Evolutionary conservation across 2,888 invertebrate species (phyloP).

Genomic region (Ctena decussata): DNA sequence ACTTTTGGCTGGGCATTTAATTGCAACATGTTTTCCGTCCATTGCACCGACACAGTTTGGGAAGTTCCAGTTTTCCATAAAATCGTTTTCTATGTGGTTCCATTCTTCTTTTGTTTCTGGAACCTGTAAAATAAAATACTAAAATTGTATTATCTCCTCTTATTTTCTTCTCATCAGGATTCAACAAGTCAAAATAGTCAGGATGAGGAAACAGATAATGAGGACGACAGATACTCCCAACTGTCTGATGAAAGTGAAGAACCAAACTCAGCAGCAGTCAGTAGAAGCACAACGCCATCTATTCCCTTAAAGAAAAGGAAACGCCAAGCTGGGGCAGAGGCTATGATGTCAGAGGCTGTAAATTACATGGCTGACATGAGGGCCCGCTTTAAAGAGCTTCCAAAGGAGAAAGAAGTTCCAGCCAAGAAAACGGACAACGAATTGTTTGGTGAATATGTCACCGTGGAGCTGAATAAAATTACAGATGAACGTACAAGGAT

Average conservation of each 20-base stretch:
- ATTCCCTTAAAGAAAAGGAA: neutral
- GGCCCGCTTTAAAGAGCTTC: neutral
- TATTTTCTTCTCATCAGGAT: neutral
- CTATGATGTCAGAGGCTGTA: conserved; percentile 3
- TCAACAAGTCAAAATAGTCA: neutral
- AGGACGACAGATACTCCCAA: neutral
- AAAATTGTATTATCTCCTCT: neutral
- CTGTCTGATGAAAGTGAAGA: neutral
- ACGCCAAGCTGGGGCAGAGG: neutral
- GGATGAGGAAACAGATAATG: neutral
- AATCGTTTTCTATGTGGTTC: conserved; percentile 11
- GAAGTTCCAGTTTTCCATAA: conserved; percentile 26
- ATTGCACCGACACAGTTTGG: neutral
- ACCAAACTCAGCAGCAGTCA: neutral
- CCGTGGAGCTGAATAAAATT: conserved; percentile 19
- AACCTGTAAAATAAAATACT: conserved; percentile 17
- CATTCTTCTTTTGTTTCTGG: conserved; percentile 15
- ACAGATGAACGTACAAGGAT: neutral
- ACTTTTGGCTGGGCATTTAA: neutral
- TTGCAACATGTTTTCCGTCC: neutral
- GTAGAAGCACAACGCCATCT: neutral
- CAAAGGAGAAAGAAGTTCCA: neutral
- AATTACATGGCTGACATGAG: neutral
- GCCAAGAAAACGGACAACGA: conserved; percentile 9
- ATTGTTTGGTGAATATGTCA: conserved; percentile 20